Conservation (phyloP, 2,797 vertebrate species). For the Hapalemur alaotrensis region DNA sequence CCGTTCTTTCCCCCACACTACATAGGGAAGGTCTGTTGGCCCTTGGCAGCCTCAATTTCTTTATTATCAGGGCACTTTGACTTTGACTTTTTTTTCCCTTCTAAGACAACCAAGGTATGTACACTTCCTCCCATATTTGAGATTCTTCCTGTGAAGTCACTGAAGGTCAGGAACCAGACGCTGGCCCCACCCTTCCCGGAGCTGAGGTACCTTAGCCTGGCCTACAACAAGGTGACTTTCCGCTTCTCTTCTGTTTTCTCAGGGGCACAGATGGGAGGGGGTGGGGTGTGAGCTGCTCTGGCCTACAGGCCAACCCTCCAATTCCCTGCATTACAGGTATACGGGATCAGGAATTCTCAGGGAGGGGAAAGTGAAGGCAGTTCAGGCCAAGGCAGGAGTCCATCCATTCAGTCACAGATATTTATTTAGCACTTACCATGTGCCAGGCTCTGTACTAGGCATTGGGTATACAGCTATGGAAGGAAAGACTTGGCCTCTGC, state of each 20-base stretch:
- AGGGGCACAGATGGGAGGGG: neutral
- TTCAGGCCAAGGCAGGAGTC: neutral
- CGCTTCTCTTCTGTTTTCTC: neutral
- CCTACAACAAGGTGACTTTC: constrained; percentile 89
- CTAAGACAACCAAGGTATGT: constrained; percentile 61
- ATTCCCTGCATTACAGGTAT: neutral
- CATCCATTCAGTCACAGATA: neutral
- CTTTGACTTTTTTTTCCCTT: constrained; percentile 38
- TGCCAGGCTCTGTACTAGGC: neutral
- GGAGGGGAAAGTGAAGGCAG: neutral
- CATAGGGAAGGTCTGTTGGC: neutral
- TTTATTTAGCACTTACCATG: neutral
- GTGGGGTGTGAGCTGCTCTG: neutral
- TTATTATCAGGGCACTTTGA: constrained; percentile 48
- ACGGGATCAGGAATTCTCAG: neutral
- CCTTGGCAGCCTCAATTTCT: neutral
- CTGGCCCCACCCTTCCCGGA: constrained; percentile 86
- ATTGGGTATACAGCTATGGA: no score
- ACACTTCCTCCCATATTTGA: constrained; percentile 42
- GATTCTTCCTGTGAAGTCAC: constrained; percentile 58
- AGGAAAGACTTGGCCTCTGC: neutral
- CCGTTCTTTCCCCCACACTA: neutral
- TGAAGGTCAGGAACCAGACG: constrained; percentile 52
- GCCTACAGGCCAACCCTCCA: neutral
- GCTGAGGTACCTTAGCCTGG: constrained; percentile 89